phyloP scores from a whole-genome alignment of 2,888 invertebrate species.

The Morinoia aosen region DNA sequence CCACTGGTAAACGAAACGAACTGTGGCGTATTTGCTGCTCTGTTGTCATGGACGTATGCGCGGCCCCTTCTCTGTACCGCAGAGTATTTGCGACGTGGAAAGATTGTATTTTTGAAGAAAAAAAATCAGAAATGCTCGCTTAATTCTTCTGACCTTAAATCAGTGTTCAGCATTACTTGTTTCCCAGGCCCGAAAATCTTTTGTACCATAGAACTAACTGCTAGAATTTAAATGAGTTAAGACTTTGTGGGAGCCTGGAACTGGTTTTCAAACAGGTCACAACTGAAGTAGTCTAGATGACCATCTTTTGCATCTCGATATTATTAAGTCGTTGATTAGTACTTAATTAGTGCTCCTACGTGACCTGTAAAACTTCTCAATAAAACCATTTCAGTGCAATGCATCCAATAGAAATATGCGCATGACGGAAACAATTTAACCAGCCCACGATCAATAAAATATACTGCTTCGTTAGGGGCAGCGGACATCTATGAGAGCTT shows the following conservation, averaged over 20 bases:
- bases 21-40: not conserved
- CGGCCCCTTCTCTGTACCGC: not conserved
- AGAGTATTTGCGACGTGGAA: not conserved
- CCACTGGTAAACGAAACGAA: not conserved
- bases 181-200: not conserved
- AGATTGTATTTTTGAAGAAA: not conserved
- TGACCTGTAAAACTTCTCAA: not conserved
- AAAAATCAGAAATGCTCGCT: not conserved
- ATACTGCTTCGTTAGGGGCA: not conserved
- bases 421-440: not conserved
- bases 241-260: not conserved
- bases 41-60: not conserved
- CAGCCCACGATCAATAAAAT: too few relatives aligned
- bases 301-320: not conserved
- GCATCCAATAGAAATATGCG: not conserved
- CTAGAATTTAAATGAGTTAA: not conserved
- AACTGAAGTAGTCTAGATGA: not conserved
- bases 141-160: not conserved
- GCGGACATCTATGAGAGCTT: not conserved
- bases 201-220: not conserved
- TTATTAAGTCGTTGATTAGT: not conserved
- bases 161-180: not conserved
- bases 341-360: not conserved
- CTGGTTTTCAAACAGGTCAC: not conserved
- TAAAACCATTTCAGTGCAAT: not conserved